Conservation (phyloP, 1,140 invertebrate genomes). For the Dufourea novaeangliae region DNA sequence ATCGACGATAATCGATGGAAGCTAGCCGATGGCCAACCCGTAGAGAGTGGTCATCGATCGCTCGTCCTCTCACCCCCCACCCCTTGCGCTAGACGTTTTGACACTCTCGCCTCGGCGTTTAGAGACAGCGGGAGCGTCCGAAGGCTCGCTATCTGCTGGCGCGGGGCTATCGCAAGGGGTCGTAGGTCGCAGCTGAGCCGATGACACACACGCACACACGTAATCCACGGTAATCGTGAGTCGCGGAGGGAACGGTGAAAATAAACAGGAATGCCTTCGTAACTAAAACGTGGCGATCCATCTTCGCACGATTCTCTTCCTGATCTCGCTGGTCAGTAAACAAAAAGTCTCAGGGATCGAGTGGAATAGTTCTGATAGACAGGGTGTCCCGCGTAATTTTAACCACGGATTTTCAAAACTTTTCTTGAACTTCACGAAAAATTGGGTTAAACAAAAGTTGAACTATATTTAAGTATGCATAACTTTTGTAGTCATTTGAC, state of each 20-base stretch:
- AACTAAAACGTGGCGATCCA: constrained; percentile 37
- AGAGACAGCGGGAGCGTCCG: constrained; percentile 28
- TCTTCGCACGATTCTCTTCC: constrained; percentile 44
- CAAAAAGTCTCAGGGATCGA: neutral
- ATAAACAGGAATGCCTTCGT: constrained; percentile 57
- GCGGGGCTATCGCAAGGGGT: constrained; percentile 71
- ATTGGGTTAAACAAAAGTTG: no score
- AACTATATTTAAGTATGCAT: no score
- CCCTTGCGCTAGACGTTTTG: constrained; percentile 33
- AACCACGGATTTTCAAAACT: no score
- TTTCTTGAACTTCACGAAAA: no score
- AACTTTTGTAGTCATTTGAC: no score
- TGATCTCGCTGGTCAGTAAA: constrained; percentile 38
- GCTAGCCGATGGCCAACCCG: neutral
- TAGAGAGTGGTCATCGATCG: constrained; percentile 39
- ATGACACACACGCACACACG: constrained; percentile 63
- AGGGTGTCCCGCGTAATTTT: no score
- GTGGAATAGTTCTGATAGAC: neutral
- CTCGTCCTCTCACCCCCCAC: constrained; percentile 1
- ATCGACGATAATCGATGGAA: constrained; percentile 54
- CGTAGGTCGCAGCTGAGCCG: constrained; percentile 67
- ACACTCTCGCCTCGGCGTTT: constrained; percentile 54
- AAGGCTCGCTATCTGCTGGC: constrained; percentile 61
- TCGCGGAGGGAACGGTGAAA: constrained; percentile 64
- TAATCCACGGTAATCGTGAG: constrained; percentile 47